Evolutionary conservation across 1,140 invertebrate genomes (phyloP), one percentile per base, ranked within the genome.

Genomic region (Cylas formicarius): DNA sequence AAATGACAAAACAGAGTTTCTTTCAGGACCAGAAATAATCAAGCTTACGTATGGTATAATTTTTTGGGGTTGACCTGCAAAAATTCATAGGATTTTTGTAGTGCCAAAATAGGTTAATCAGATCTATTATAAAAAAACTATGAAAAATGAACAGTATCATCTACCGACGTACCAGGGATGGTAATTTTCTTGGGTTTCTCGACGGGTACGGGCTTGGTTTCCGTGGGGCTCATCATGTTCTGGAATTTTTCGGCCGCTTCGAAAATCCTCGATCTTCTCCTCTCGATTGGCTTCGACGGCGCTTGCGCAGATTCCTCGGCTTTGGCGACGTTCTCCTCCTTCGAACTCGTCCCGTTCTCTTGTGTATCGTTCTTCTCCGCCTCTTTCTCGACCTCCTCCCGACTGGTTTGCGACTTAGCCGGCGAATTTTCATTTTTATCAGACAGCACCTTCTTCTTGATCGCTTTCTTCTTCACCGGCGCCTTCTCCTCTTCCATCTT

Each of bases 131-230:
- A n/a, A n/a, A n/a, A n/a, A n/a, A n/a, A n/a, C n/a, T n/a, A n/a
- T n/a, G n/a, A n/a, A n/a, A n/a, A n/a, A n/a, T n/a, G n/a, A n/a
- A n/a, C n/a, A n/a, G n/a, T n/a, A n/a, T n/a, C n/a, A n/a, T n/a
- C n/a, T n/a, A n/a, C n/a, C n/a, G n/a, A n/a, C 40, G 28, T 41
- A 65, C 72, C 84, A 10, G 84, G 81, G 58, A 88, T 81, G 48
- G 83, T 77, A 20, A 85, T 73, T 58, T 87, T 88, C 60, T 86
- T 87, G 10, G 81, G 79, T 61, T 86, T 86, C 20, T 81, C 73
- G 2, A 70, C 65, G 2, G 61, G 64, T 13, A 53, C 55, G 9
- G 57, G 48, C 11, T 66, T 56, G 19, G 58, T 52, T 16, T 63
- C 59, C 4, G 39, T 64, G 4, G 57, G 55, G 6, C 65, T 63